A percentile compares a stretch with the other conserved stretches of the same genome.
Conservation (phyloP, 2,888 invertebrate species). For the Callimorpha dominula region DNA sequence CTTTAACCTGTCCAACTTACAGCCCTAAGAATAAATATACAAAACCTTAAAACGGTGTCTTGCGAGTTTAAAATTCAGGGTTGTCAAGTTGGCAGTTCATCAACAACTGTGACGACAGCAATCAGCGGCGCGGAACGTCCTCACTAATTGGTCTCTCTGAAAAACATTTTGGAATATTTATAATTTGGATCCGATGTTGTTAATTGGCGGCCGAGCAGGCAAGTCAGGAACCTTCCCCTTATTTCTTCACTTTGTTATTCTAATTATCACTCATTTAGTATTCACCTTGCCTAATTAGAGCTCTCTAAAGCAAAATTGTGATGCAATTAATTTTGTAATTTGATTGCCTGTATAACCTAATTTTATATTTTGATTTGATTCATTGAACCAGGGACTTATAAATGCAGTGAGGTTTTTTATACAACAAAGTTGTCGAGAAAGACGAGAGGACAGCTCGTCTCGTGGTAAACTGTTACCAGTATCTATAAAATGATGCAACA, state of each 20-base stretch:
- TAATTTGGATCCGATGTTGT: slow-evolving; percentile 32
- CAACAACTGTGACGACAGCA: slow-evolving; percentile 38
- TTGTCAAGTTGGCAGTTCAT: slow-evolving; percentile 39
- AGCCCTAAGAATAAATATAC: background rate
- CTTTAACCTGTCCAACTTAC: background rate
- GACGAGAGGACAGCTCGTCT: background rate
- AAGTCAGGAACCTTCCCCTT: slow-evolving; percentile 23
- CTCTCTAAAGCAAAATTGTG: slow-evolving; percentile 17
- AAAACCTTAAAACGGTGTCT: slow-evolving; percentile 27
- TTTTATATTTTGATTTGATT: too few species aligned
- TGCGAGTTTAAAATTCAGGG: slow-evolving; percentile 18
- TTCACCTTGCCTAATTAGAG: slow-evolving; percentile 31
- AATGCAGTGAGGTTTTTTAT: background rate
- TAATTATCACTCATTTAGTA: slow-evolving; percentile 38
- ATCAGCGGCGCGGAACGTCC: slow-evolving; percentile 43
- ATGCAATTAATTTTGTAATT: slow-evolving; percentile 28
- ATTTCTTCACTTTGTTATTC: slow-evolving; percentile 28
- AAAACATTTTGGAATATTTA: slow-evolving; percentile 41
- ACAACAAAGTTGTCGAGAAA: background rate
- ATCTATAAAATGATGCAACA: too few species aligned
- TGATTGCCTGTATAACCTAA: background rate
- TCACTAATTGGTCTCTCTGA: slow-evolving; percentile 43
- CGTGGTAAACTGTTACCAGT: background rate
- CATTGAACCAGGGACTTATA: background rate
- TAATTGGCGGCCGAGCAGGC: slow-evolving; percentile 28